Evolutionary conservation across 2,113 vertebrate species (phyloP), one percentile per base, ranked within the genome.

Genomic region (Mionectes macconnelli): DNA sequence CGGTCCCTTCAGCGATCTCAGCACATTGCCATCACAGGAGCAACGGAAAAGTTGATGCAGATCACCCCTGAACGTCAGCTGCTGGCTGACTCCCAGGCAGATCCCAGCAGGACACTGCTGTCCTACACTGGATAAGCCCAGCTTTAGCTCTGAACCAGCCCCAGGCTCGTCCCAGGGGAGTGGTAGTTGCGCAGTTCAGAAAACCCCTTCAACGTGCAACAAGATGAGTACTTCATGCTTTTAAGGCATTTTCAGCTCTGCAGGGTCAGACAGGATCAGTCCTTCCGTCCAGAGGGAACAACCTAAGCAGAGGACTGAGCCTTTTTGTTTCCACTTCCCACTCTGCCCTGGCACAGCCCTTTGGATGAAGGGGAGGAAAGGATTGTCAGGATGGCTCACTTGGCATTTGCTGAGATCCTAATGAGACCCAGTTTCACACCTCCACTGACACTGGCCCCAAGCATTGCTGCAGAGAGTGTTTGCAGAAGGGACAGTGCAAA

Each of bases 391-490:
- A 69, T 9, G 53, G 70, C 57, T 96, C 67, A 33, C 47, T 53
- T 88, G 92, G 91, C 74, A 84, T 92, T 87, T 88, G 39, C 66
- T 11, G 15, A 49, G 28, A 52, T 68, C 83, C 57, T 64, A 75
- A 79, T 20, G 87, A 96, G 81, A 68, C 87, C 74, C 66, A n/a
- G 49, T 14, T 63, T 44, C 87, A 39, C 94, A 68, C 44, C 57
- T 72, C 14, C 35, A 17, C 74, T 56, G 77, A 45, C 76, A 63
- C 0, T 5, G 93, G 93, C 68, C 23, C 13, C 39, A 40, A 78
- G 62, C 12, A 0, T 13, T 33, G 66, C 92, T 70, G 87, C 90
- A 81, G 76, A 63, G 21, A 8, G 53, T 55, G 59, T 57, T 52
- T 84, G 89, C 79, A 37, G 72, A 52, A 83, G 59, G 53, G 40